phyloP scores from a whole-genome alignment of 2,797 vertebrate species.

The Strix occidentalis region DNA sequence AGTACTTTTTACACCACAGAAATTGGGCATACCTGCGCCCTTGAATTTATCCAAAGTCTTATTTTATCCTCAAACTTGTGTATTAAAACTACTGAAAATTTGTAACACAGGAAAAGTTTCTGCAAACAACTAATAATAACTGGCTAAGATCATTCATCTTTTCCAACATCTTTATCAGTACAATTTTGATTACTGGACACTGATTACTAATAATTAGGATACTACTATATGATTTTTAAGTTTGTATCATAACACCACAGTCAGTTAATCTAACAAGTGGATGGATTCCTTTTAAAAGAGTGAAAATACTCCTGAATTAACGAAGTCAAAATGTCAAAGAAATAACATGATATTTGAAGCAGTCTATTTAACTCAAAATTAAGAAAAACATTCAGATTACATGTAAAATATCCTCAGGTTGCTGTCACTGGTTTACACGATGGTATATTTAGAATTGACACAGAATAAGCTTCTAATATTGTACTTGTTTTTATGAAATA shows the following conservation, averaged over 20 bases:
- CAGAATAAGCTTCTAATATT: neutral
- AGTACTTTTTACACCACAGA: neutral
- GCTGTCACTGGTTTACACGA: neutral
- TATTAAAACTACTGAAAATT: neutral
- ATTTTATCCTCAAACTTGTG: neutral
- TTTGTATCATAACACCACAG: neutral
- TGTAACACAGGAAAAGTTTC: neutral
- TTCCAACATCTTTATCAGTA: neutral
- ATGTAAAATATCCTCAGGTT: neutral
- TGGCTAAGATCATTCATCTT: accelerated
- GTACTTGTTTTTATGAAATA: neutral
- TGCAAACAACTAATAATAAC: neutral
- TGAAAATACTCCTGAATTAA: neutral
- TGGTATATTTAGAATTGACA: neutral
- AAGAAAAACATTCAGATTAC: neutral
- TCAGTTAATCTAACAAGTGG: neutral
- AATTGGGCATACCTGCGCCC: neutral
- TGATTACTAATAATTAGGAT: neutral
- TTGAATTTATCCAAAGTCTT: neutral
- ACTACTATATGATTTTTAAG: neutral
- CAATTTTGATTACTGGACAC: neutral
- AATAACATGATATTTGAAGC: neutral
- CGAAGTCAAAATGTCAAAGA: neutral
- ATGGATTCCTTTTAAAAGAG: neutral
- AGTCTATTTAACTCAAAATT: neutral